phyloP scores from a whole-genome alignment of 2,888 invertebrate species.

The Gandaritis pyraliata region DNA sequence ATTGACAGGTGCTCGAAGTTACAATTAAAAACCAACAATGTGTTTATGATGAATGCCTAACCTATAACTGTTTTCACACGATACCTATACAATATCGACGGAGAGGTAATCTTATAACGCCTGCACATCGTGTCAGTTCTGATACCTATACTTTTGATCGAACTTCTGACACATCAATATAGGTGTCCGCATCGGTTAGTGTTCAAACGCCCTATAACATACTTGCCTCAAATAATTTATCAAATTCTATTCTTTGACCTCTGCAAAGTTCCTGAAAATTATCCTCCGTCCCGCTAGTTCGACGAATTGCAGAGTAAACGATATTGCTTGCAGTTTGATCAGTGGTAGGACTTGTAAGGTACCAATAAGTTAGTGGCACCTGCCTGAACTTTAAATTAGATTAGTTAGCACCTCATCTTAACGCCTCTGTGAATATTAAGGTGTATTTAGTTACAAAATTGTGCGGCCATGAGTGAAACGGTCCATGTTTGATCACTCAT shows the following conservation, averaged over 20 bases:
- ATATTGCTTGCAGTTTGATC: constrained; percentile 52
- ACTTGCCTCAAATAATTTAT: background rate
- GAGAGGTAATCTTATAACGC: too few relatives aligned
- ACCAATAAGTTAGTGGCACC: constrained; percentile 63
- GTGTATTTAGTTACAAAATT: constrained; percentile 46
- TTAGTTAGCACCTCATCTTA: constrained; percentile 70
- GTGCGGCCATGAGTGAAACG: constrained; percentile 42
- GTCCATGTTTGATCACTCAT: constrained; percentile 19
- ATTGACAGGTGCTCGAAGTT: constrained; percentile 3
- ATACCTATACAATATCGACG: too few relatives aligned
- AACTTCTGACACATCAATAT: too few relatives aligned
- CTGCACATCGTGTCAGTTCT: too few relatives aligned
- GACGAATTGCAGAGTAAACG: background rate
- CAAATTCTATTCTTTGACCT: too few relatives aligned
- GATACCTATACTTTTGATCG: too few relatives aligned
- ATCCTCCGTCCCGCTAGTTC: background rate
- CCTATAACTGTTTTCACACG: too few relatives aligned
- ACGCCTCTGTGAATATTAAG: constrained; percentile 64
- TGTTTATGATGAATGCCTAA: too few relatives aligned
- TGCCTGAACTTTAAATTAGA: constrained; percentile 70
- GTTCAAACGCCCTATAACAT: too few relatives aligned
- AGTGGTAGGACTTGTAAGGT: constrained; percentile 19
- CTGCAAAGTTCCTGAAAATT: background rate
- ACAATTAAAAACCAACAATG: background rate
- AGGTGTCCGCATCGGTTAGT: too few relatives aligned